Evolutionary conservation across 1,140 invertebrate genomes (phyloP), one percentile per base, ranked within the genome.

Genomic region (Drosophila dunni): DNA sequence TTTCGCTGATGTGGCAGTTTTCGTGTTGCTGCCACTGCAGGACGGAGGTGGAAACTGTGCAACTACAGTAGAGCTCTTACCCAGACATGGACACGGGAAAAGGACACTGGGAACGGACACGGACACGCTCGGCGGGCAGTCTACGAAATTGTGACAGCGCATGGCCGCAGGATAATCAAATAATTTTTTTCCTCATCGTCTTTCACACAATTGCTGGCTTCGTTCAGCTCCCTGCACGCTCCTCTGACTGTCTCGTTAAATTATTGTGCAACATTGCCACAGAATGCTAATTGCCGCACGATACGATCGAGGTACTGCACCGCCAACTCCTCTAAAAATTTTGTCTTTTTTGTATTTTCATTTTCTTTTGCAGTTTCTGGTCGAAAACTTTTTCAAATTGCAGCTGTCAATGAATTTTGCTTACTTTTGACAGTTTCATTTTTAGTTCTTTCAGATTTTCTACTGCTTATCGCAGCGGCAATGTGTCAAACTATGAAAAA

Each of bases 121-220:
- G 67, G 79, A 72, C 82, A 86, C 75, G 68, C 82, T 82, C 83
- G 76, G 77, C 84, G 83, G 84, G 83, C 66, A 88, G 84, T 89
- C 84, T 89, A 81, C 71, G 51, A 89, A 89, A 89, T 89, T 89
- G 84, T 89, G 84, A 89, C 84, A 89, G 78, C 81, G 85, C 84
- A 84, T 89, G 85, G 84, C 84, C 84, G 84, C 84, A 89, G 84
- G 84, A 89, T 89, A 89, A 89, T 89, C 84, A 89, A 89, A 89
- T 89, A 89, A 89, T 88, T 89, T 89, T 79, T 79, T 76, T 68
- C 38, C 54, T 53, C 54, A 61, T 64, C 34, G 50, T 76, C 40
- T 46, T 33, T 57, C 36, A 50, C 68, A 63, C 67, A 75, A 71
- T 63, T 76, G 73, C 65, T 54, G 70, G 57, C 45, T 78, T 56